Percentiles rank a stretch among this genome's conserved stretches.
Evolutionary conservation across 1,140 invertebrate genomes (phyloP).

Genomic region (Rhizoglyphus robini): DNA sequence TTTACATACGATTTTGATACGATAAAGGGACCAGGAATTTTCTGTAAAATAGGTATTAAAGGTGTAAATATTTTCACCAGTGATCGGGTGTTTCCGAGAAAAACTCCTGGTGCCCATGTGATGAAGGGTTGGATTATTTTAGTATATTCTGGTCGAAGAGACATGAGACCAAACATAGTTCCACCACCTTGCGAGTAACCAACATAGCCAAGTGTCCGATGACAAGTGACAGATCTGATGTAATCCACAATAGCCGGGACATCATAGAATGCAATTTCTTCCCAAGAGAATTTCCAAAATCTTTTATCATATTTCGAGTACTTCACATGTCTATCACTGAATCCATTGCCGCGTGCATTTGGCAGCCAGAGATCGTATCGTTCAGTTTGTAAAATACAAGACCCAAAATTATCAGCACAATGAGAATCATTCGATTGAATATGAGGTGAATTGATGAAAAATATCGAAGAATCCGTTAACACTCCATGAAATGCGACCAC

Average conservation of each 20-base stretch:
- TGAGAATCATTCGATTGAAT: neutral
- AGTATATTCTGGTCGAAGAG: slow-evolving; percentile 39
- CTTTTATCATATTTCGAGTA: neutral
- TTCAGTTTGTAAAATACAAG: neutral
- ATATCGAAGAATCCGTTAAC: neutral
- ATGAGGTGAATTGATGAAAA: neutral
- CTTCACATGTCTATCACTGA: neutral
- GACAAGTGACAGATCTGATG: slow-evolving; percentile 39
- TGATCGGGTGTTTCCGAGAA: neutral
- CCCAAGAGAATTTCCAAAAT: neutral
- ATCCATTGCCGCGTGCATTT: neutral
- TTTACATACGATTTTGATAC: neutral
- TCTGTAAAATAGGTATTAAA: neutral
- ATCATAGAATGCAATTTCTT: slow-evolving; percentile 31
- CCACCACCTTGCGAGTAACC: slow-evolving; percentile 53
- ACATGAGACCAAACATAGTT: slow-evolving; percentile 47
- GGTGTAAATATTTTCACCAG: no score
- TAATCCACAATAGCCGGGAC: slow-evolving; percentile 39
- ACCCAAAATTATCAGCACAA: neutral
- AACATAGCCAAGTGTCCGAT: slow-evolving; percentile 45
- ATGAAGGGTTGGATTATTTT: neutral
- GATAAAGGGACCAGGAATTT: neutral
- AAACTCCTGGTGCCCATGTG: neutral
- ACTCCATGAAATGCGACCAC: neutral
- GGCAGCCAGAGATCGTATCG: neutral